These are phyloP conservation scores for Lophotis ruficrista DNA, from an alignment of 2,113 vertebrate species.

Conservation along the genomic window DNA sequence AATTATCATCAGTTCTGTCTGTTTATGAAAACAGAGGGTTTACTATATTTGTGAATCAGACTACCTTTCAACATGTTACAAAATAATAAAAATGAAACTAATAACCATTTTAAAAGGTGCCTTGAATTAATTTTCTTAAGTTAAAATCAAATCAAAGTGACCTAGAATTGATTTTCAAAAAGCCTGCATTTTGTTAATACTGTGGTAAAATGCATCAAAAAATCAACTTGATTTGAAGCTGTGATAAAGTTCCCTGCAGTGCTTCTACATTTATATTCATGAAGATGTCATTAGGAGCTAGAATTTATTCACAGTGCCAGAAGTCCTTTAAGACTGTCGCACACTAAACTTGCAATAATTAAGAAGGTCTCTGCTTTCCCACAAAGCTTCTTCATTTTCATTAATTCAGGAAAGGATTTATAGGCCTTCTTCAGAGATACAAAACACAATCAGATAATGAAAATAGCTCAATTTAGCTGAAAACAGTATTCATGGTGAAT, in stretches of 20 bases:
- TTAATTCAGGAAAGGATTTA: not conserved
- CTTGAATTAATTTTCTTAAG: not conserved
- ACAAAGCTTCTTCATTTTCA: not conserved
- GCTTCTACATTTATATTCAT: not conserved
- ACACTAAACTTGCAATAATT: not conserved
- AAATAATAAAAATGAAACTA: not conserved
- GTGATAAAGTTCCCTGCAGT: not conserved
- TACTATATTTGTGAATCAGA: not conserved
- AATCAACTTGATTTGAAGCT: not conserved
- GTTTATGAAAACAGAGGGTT: not conserved
- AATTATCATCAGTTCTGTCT: not conserved
- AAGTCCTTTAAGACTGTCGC: not conserved
- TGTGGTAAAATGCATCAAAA: not conserved
- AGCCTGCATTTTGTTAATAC: not conserved
- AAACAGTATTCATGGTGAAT: not conserved
- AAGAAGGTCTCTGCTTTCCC: not conserved
- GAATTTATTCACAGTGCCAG: not conserved
- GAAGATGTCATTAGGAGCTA: not conserved
- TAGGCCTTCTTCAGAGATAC: not conserved
- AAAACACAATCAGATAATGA: not conserved
- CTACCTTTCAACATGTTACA: not conserved
- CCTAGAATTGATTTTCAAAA: not conserved
- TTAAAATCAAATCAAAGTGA: not conserved
- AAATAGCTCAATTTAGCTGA: not conserved
- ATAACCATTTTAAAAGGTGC: not conserved